Percentiles rank a stretch among this genome's conserved stretches.
phyloP scores from a whole-genome alignment of 1,140 invertebrate genomes.

The Melanaphis sacchari region DNA sequence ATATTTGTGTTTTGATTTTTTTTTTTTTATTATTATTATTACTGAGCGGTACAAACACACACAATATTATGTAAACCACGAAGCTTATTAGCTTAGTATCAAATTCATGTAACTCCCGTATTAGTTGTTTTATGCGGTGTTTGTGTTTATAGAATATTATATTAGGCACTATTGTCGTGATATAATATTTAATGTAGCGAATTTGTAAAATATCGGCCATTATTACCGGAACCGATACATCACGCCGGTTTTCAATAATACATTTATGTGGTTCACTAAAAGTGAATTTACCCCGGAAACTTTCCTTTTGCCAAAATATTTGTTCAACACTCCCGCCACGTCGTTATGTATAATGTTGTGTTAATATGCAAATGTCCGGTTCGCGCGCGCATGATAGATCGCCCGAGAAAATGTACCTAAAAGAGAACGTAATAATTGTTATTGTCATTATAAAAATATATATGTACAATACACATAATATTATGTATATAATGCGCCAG shows the following conservation, averaged over 20 bases:
- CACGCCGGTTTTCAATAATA: constrained; percentile 20
- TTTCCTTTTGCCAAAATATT: constrained; percentile 33
- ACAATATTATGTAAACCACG: too few species aligned
- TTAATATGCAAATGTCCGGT: constrained; percentile 21
- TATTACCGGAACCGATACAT: constrained; percentile 20
- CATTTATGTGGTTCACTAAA: background rate
- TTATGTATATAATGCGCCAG: background rate
- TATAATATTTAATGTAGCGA: background rate
- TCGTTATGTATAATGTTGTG: background rate
- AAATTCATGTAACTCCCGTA: too few species aligned
- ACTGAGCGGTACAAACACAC: too few species aligned
- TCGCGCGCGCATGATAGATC: background rate
- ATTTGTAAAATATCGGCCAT: background rate
- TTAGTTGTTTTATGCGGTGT: too few species aligned
- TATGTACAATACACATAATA: background rate
- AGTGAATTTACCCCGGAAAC: constrained; percentile 29
- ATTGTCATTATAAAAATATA: constrained; percentile 7
- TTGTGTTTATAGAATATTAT: too few species aligned
- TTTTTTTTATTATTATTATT: too few species aligned
- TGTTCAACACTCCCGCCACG: background rate
- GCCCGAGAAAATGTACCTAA: background rate
- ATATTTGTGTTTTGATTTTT: too few species aligned
- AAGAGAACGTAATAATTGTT: constrained; percentile 20
- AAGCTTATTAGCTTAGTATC: too few species aligned
- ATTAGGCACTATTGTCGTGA: background rate